Base-by-base conservation (phyloP, 2,797 vertebrate genomes). In the Enteromius mattozi region DNA sequence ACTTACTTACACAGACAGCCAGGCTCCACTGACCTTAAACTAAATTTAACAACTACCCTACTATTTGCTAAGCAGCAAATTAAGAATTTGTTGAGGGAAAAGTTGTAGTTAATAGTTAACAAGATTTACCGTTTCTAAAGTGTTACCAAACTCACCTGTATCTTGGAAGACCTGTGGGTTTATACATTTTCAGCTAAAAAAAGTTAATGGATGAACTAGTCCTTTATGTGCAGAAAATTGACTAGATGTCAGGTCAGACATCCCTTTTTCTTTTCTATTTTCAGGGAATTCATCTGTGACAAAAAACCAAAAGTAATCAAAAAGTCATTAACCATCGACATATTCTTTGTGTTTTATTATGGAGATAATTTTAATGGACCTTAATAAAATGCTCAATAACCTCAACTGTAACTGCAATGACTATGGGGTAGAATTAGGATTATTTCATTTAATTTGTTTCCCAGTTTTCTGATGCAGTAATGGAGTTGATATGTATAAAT, bases 191-290 rank as follows among this genome's bases (percentile, higher is more conserved):
- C 2, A 30, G 3, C n/a, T n/a, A 45, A 24, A 59, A 59, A 59
- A 59, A 56, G 6, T 16, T 30, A 14, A 16, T 30, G 61, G 14
- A 6, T 65, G 27, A 33, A 30, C 14, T 33, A 30, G 27, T 30
- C 24, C 61, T 63, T 63, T 63, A 69, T 51, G 68, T 72, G 76
- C 27, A 84, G 13, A 80, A 40, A 80, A 85, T 19, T 17, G 27
- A 30, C 66, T 56, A 42, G 71, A 77, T 77, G 63, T 35, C 63
- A 77, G 14, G 17, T 77, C 27, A 81, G 77, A 72, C 27, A 66
- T 68, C 30, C 37, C 17, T 45, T 66, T 79, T 79, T 78, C 24
- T 33, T 33, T 66, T 65, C 1, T 65, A 4, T 79, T 66, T 33
- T 6, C 10, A 77, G 35, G 24, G n/a, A 77, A 2, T 40, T 2